These are phyloP conservation scores for Tenodera sinensis DNA, from an alignment of 2,888 invertebrate species.

Conservation along the genomic window DNA sequence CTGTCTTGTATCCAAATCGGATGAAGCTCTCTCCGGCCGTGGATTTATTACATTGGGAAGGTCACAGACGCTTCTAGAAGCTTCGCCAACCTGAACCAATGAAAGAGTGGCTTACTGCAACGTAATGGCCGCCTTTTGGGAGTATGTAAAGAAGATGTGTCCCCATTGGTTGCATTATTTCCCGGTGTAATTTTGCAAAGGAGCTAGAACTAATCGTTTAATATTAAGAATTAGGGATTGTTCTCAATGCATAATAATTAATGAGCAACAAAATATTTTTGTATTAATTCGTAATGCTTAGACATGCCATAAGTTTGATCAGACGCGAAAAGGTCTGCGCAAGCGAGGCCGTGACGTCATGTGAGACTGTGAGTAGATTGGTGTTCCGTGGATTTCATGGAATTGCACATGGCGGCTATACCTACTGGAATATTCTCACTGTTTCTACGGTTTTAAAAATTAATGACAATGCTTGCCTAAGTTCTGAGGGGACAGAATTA, in stretches of 20 bases:
- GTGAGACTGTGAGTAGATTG: neutral
- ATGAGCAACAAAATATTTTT: neutral
- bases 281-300: neutral
- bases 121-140: neutral
- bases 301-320: neutral
- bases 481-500: too few species aligned
- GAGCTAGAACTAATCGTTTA: neutral
- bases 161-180: neutral
- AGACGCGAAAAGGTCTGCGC: neutral
- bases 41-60: neutral
- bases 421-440: neutral
- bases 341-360: neutral
- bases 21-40: neutral
- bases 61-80: neutral
- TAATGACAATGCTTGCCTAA: too few species aligned
- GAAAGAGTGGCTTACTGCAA: neutral
- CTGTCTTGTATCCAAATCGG: conserved; percentile 1
- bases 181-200: neutral
- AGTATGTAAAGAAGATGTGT: neutral
- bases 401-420: neutral
- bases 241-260: neutral
- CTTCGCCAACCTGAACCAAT: neutral
- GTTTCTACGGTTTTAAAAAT: neutral
- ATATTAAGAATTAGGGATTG: neutral
- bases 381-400: neutral